Conservation (phyloP, 2,888 invertebrate species). For the Heterodera filipjevi region DNA sequence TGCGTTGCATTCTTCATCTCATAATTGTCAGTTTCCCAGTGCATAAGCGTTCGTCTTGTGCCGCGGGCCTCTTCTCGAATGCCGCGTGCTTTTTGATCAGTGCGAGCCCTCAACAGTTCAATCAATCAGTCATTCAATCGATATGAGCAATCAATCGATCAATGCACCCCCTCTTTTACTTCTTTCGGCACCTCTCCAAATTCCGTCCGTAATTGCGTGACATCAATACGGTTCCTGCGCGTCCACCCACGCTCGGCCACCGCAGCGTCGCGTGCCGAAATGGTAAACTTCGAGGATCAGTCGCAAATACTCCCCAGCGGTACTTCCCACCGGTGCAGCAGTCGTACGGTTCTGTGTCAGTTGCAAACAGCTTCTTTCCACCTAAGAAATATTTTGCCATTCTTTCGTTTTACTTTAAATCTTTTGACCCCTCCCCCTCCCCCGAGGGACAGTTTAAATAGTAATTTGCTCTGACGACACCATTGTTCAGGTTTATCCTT, state of each 20-base stretch:
- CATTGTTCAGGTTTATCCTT: too few species aligned
- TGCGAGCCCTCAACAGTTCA: slow-evolving; percentile 73
- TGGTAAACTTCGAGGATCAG: slow-evolving; percentile 97
- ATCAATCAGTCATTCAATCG: not conserved
- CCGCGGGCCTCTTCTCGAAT: slow-evolving; percentile 97
- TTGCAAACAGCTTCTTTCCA: slow-evolving; percentile 90
- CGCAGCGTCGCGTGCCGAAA: slow-evolving; percentile 97
- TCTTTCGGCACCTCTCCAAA: slow-evolving; percentile 78
- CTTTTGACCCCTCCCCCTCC: not conserved
- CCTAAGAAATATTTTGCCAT: slow-evolving; percentile 69
- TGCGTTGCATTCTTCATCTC: slow-evolving; percentile 91
- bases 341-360: slow-evolving; percentile 90
- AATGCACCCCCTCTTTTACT: not conserved
- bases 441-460: too few species aligned
- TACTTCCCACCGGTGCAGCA: slow-evolving; percentile 97
- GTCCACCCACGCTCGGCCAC: slow-evolving; percentile 97
- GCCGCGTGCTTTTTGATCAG: slow-evolving; percentile 99
- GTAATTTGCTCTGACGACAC: too few species aligned
- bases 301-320: slow-evolving; percentile 98
- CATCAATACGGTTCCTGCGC: slow-evolving; percentile 98
- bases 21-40: slow-evolving; percentile 84
- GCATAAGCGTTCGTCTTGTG: slow-evolving; percentile 99
- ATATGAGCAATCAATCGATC: not conserved
- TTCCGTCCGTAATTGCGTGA: slow-evolving; percentile 72
- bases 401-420: too few species aligned